A percentile compares a stretch with the other conserved stretches of the same genome.
phyloP scores from a whole-genome alignment of 35 echinoderm and acorn worm species.

The Heliocidaris erythrogramma region DNA sequence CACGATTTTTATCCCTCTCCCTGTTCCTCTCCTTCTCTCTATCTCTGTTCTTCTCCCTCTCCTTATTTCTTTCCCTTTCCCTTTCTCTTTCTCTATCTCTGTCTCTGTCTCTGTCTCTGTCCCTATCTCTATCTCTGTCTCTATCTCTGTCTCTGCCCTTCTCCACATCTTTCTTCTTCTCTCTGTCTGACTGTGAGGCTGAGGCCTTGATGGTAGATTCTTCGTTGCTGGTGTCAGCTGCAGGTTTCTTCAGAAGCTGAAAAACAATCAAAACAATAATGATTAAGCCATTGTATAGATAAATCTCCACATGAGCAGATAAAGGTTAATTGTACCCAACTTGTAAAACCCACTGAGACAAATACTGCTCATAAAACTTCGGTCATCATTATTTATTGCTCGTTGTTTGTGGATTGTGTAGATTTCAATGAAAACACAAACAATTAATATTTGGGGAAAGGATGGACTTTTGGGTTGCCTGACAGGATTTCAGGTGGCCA shows the following conservation, averaged over 20 bases:
- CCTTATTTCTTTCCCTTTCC: neutral
- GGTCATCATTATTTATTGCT: too few relatives aligned
- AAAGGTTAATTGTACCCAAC: too few relatives aligned
- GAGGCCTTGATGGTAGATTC: neutral
- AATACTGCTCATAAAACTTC: too few relatives aligned
- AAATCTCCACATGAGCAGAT: neutral
- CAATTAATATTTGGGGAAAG: too few relatives aligned
- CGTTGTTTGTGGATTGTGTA: too few relatives aligned
- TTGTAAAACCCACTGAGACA: too few relatives aligned
- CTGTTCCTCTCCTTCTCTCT: neutral
- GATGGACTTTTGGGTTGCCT: too few relatives aligned
- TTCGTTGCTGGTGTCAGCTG: neutral
- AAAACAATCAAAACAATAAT: neutral
- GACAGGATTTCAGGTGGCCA: too few relatives aligned
- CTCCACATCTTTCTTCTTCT: neutral
- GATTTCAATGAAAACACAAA: too few relatives aligned
- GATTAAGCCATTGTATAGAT: too few relatives aligned
- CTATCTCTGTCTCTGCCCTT: neutral
- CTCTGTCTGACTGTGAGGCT: neutral
- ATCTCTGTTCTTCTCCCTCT: neutral
- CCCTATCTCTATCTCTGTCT: neutral
- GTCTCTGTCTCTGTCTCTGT: neutral
- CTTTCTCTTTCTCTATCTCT: neutral
- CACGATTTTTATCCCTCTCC: neutral
- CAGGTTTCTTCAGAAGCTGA: neutral